Percentiles rank a stretch among this genome's conserved stretches.
Conservation (phyloP, 2,888 invertebrate genomes). For the Troglohyphantes excavatus region DNA sequence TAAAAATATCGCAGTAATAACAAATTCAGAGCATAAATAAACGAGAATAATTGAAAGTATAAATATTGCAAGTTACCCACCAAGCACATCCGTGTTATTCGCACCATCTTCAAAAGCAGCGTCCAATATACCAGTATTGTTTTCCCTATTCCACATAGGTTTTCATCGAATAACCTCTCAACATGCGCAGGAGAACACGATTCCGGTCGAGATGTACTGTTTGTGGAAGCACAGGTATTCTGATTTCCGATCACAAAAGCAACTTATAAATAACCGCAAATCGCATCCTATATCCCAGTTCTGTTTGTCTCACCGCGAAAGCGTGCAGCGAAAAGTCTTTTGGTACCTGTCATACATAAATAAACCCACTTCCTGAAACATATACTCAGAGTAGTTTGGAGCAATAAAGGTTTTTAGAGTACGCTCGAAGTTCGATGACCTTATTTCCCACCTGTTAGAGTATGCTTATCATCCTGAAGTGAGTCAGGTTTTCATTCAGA, state of each 20-base stretch:
- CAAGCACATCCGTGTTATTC: not conserved
- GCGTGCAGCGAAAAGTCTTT: slow-evolving; percentile 14
- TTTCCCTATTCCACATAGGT: not conserved
- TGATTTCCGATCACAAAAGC: not conserved
- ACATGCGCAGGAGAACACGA: not conserved
- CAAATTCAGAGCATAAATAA: too few species aligned
- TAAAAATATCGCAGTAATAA: too few species aligned
- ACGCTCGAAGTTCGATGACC: slow-evolving; percentile 57
- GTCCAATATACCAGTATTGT: too few species aligned
- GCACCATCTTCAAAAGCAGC: slow-evolving; percentile 6
- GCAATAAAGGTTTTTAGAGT: slow-evolving; percentile 32
- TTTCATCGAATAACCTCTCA: not conserved
- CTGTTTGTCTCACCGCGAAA: slow-evolving; percentile 20
- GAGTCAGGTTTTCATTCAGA: slow-evolving; percentile 5
- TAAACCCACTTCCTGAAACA: slow-evolving; percentile 58
- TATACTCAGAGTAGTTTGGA: not conserved
- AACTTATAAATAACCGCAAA: slow-evolving; percentile 15
- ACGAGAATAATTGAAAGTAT: not conserved
- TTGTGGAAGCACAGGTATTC: not conserved
- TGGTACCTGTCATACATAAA: slow-evolving; percentile 33
- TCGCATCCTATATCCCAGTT: not conserved
- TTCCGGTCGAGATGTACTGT: not conserved
- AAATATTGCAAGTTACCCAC: slow-evolving; percentile 3
- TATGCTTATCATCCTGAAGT: not conserved
- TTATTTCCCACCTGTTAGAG: slow-evolving; percentile 47